A percentile compares a stretch with the other conserved stretches of the same genome.
phyloP scores from a whole-genome alignment of 2,797 vertebrate species.

The Varecia variegata region DNA sequence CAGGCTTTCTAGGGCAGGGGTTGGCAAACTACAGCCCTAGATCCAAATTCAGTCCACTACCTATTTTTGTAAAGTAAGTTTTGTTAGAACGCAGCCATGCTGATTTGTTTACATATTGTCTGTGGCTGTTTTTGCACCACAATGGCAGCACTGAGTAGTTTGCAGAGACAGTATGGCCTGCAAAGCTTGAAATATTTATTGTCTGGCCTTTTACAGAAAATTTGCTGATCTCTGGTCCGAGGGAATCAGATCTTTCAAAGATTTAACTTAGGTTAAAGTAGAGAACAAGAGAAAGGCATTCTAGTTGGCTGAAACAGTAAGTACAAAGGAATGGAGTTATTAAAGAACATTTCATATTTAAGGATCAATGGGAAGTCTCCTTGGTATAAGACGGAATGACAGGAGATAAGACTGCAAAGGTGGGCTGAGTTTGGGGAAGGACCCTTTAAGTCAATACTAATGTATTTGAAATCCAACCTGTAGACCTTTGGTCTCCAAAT shows the following conservation, averaged over 20 bases:
- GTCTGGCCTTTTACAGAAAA: slow-evolving; percentile 21
- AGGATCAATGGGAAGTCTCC: neutral
- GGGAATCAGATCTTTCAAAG: neutral
- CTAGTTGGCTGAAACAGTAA: neutral
- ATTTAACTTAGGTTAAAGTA: neutral
- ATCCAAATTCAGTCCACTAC: neutral
- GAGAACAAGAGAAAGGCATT: neutral
- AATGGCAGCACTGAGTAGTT: neutral
- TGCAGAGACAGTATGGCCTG: neutral
- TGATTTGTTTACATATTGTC: neutral
- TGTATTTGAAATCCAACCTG: neutral
- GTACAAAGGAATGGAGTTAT: neutral
- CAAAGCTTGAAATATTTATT: slow-evolving; percentile 20
- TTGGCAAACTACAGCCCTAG: neutral
- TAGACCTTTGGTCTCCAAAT: neutral
- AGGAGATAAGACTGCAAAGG: neutral
- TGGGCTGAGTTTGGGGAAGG: neutral
- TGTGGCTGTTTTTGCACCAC: neutral
- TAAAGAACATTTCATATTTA: neutral
- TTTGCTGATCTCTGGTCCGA: neutral
- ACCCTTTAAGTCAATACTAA: neutral
- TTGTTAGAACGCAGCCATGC: neutral
- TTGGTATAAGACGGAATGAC: neutral
- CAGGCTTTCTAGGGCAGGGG: neutral
- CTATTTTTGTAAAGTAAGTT: slow-evolving; percentile 21